Percentiles rank a stretch among this genome's conserved stretches.
Conservation (phyloP, 1,140 invertebrate genomes). For the Drosophila dunni region DNA sequence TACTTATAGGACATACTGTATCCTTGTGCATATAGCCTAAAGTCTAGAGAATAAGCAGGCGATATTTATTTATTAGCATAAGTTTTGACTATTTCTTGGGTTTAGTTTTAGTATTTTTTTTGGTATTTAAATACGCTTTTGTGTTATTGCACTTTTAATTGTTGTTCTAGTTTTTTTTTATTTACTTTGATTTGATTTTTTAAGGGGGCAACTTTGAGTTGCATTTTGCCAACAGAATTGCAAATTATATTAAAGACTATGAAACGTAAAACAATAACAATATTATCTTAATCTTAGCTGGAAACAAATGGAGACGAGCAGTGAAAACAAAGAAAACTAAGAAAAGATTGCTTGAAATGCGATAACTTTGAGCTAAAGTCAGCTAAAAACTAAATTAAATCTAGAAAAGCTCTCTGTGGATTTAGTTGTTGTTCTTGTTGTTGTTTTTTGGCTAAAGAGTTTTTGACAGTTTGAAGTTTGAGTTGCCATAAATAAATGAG, state of each 20-base stretch:
- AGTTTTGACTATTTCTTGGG: constrained; percentile 1
- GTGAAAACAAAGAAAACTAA: constrained; percentile 3
- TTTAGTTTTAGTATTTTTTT: neutral
- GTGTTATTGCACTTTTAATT: constrained; percentile 44
- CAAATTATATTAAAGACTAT: constrained; percentile 49
- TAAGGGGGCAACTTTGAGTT: constrained; percentile 64
- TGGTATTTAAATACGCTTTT: constrained; percentile 11
- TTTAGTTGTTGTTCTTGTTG: neutral
- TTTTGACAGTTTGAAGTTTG: constrained; percentile 2
- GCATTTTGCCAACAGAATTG: constrained; percentile 45
- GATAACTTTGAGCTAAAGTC: neutral
- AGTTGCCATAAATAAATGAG: constrained; percentile 14
- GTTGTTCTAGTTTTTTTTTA: constrained; percentile 19
- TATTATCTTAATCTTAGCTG: constrained; percentile 59
- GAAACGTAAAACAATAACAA: constrained; percentile 55
- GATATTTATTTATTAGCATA: neutral
- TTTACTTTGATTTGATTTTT: constrained; percentile 24
- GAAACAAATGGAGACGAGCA: constrained; percentile 31
- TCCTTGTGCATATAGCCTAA: constrained; percentile 4
- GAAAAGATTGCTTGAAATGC: neutral
- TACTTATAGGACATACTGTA: constrained; percentile 12
- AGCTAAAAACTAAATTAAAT: neutral
- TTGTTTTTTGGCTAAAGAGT: constrained; percentile 13
- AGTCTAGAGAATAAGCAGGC: constrained; percentile 11
- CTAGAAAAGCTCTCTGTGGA: no score